Evolutionary conservation across 1,140 invertebrate genomes (phyloP).

Genomic region (Aphaenogaster ashmeadi): DNA sequence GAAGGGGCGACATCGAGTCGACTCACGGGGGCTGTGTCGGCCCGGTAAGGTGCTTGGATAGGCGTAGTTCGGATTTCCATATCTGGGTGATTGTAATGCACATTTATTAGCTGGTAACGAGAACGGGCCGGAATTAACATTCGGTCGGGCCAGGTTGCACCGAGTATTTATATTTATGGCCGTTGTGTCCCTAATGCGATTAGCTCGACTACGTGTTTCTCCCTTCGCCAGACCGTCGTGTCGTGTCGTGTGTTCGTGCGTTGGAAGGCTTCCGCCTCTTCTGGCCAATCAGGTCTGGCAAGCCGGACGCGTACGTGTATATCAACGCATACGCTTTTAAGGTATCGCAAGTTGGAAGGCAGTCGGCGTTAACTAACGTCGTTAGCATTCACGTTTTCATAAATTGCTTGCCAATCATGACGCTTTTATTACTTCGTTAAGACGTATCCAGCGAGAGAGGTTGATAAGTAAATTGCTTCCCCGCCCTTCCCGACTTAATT

Average conservation of each 20-base stretch:
- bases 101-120: conserved; percentile 82
- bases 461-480: conserved; percentile 36
- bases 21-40: conserved; percentile 42
- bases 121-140: conserved; percentile 81
- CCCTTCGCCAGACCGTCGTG: conserved; percentile 43
- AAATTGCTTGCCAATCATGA: conserved; percentile 48
- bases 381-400: conserved; percentile 38
- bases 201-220: conserved; percentile 60
- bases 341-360: conserved; percentile 39
- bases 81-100: conserved; percentile 84
- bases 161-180: conserved; percentile 80
- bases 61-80: conserved; percentile 83
- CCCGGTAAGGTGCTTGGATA: conserved; percentile 72
- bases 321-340: conserved; percentile 33
- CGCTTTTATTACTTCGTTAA: conserved; percentile 54
- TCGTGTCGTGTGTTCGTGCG: conserved; percentile 48
- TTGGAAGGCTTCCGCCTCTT: conserved; percentile 56
- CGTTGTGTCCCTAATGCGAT: conserved; percentile 63
- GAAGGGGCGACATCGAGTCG: conserved; percentile 30
- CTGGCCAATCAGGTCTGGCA: conserved; percentile 50
- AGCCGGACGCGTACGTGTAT: conserved; percentile 16
- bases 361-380: conserved; percentile 29
- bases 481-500: conserved; percentile 19
- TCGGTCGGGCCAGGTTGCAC: conserved; percentile 64
- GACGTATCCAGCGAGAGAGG: background rate